These are phyloP conservation scores for Argya squamiceps DNA, from an alignment of 2,797 vertebrate genomes.

Conservation along the genomic window DNA sequence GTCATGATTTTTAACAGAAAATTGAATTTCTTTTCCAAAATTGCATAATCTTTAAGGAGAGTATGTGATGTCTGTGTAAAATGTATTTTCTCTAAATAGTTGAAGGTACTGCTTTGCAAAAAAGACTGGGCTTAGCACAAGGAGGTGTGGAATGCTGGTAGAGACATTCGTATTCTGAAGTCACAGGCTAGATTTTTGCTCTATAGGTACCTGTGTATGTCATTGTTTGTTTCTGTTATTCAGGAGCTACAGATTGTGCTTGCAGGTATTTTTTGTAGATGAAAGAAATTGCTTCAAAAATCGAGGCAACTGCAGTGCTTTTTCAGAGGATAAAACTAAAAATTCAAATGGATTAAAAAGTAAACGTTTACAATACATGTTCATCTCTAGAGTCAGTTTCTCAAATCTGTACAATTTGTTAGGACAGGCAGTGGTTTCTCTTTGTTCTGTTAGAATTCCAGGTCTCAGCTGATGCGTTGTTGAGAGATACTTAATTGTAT, in stretches of 20 bases:
- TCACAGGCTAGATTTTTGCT: background rate
- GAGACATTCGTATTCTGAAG: background rate
- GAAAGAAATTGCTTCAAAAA: background rate
- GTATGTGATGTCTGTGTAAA: background rate
- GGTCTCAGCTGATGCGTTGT: background rate
- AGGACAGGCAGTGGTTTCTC: background rate
- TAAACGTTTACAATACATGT: background rate
- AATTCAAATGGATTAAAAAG: background rate
- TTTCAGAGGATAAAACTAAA: background rate
- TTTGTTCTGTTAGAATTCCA: background rate
- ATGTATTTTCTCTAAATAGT: background rate
- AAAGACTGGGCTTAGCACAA: background rate
- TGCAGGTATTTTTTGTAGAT: background rate
- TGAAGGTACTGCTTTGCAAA: background rate
- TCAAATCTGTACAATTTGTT: background rate
- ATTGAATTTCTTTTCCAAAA: background rate
- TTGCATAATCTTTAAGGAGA: background rate
- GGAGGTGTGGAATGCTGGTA: background rate
- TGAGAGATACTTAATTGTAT: background rate
- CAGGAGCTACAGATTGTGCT: background rate
- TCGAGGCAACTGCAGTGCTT: background rate
- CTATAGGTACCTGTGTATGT: background rate
- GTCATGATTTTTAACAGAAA: background rate
- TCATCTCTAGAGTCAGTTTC: background rate
- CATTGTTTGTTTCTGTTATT: background rate